These are phyloP conservation scores for Taenaris catops DNA, from an alignment of 2,888 invertebrate genomes.

Conservation along the genomic window DNA sequence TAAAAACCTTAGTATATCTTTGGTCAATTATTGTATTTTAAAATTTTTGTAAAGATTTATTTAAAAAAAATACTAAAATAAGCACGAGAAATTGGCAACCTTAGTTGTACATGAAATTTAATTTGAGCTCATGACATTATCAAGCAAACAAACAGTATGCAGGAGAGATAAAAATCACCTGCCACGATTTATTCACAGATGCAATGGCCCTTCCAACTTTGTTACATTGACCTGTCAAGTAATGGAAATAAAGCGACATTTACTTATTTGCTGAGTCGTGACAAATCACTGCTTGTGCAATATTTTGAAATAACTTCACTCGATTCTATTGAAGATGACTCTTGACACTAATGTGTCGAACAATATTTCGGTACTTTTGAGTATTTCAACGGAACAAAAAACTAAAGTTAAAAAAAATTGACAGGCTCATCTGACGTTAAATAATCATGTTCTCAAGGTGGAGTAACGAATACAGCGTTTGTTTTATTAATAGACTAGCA, in stretches of 20 bases:
- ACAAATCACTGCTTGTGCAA: slow-evolving; percentile 24
- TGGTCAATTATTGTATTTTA: no score
- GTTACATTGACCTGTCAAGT: slow-evolving; percentile 22
- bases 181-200: slow-evolving; percentile 5
- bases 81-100: no score
- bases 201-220: slow-evolving; percentile 13
- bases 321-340: slow-evolving; percentile 22
- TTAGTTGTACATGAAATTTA: no score
- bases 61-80: no score
- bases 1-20: no score
- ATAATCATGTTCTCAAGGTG: no score
- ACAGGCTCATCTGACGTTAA: slow-evolving; percentile 19
- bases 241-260: slow-evolving; percentile 20
- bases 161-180: slow-evolving; percentile 12
- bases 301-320: slow-evolving; percentile 17
- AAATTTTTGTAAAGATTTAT: no score
- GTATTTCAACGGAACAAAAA: no score
- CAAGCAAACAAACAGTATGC: not conserved
- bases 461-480: no score
- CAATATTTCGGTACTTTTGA: slow-evolving; percentile 14
- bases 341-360: slow-evolving; percentile 31
- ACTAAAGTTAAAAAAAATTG: slow-evolving; percentile 17
- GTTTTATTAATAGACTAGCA: no score
- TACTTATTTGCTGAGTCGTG: slow-evolving; percentile 25
- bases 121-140: slow-evolving; percentile 1